Evolutionary conservation across 2,888 invertebrate genomes (phyloP).

Genomic region (Cataglyphis rosenhaueri): DNA sequence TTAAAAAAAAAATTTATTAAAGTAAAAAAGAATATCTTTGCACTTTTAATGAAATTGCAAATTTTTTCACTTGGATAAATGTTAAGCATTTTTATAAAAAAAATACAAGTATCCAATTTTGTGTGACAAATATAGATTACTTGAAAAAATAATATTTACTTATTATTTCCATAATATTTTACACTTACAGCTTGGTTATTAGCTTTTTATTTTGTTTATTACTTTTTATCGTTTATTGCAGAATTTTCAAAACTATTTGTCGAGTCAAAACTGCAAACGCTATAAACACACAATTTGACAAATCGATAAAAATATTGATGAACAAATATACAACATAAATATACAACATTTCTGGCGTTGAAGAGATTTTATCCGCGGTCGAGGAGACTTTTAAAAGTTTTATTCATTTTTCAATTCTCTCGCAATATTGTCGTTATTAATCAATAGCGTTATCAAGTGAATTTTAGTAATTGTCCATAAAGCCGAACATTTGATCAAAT

Average conservation of each 20-base stretch:
- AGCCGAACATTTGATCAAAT: constrained; percentile 6
- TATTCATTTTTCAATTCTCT: constrained; percentile 35
- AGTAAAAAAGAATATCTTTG: constrained; percentile 5
- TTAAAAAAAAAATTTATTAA: neutral
- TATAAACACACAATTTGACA: neutral
- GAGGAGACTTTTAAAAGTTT: constrained; percentile 18
- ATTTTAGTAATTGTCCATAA: constrained; percentile 38
- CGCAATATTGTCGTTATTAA: constrained; percentile 4
- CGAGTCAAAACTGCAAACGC: neutral
- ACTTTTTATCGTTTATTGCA: neutral
- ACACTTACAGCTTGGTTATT: neutral
- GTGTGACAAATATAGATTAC: neutral
- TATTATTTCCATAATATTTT: neutral
- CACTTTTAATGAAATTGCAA: neutral
- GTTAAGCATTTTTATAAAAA: neutral
- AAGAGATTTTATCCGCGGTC: neutral
- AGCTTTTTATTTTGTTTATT: constrained; percentile 3
- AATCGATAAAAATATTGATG: constrained; percentile 2
- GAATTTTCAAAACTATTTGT: neutral
- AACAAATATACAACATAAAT: neutral
- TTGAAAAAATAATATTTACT: neutral
- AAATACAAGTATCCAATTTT: neutral
- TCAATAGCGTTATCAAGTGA: constrained; percentile 7
- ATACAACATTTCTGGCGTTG: neutral
- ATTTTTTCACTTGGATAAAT: neutral